Percentiles rank a stretch among this genome's conserved stretches.
Conservation (phyloP, 37 sponge, comb jelly and placozoan species). For the Agelas oroides region DNA sequence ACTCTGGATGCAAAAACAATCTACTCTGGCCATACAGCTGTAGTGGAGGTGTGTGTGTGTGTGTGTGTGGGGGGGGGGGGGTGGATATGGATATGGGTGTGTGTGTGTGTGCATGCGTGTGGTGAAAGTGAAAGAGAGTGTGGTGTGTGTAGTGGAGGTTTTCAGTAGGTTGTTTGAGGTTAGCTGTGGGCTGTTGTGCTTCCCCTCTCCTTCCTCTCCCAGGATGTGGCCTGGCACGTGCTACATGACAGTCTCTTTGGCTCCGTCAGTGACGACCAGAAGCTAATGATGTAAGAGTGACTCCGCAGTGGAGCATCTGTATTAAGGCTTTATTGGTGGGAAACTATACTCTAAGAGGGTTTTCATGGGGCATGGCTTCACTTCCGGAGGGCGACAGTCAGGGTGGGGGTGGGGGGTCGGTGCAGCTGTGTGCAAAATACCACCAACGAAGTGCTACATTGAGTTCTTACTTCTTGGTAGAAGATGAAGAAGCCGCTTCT, state of each 20-base stretch:
- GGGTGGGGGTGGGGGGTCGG: too few species aligned
- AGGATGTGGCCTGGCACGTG: constrained; percentile 98
- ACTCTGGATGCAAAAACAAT: constrained; percentile 87
- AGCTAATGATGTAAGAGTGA: constrained; percentile 88
- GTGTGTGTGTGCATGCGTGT: too few species aligned
- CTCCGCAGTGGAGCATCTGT: too few species aligned
- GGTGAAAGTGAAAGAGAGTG: background rate
- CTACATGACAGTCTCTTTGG: constrained; percentile 96
- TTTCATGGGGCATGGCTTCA: too few species aligned
- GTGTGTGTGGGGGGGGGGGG: background rate
- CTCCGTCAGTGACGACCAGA: constrained; percentile 98
- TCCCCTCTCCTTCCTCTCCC: background rate
- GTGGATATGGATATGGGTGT: background rate
- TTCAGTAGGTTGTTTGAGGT: too few species aligned
- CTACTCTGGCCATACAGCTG: constrained; percentile 91
- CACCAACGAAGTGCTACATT: too few species aligned
- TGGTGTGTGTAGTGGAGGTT: background rate
- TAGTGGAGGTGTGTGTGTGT: constrained; percentile 80
- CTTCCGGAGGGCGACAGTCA: too few species aligned
- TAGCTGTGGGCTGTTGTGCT: background rate
- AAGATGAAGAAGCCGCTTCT: too few species aligned
- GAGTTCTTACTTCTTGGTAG: too few species aligned
- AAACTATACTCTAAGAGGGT: background rate
- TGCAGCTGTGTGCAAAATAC: too few species aligned
- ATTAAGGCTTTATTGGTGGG: background rate